Base-by-base conservation (phyloP, 2,888 invertebrate genomes). In the Chorisops tibialis region DNA sequence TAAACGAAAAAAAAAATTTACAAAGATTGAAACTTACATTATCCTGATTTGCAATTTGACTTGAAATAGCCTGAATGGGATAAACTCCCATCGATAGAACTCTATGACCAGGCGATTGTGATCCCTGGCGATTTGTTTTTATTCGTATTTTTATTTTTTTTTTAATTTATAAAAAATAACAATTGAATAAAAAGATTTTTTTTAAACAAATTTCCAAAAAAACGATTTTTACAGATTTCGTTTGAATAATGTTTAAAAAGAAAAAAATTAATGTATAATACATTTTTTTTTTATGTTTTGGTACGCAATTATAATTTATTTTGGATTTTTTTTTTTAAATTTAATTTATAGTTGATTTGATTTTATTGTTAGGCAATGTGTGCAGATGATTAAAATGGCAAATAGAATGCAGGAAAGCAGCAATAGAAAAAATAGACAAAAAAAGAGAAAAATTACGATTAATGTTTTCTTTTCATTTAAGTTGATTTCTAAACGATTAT, bases 51-150 rank as follows among this genome's bases (percentile, higher is more conserved):
- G 91, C 86, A 80, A 93, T 90, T 83, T 86, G 86, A 79, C 93
- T 93, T 82, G 88, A 87, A 82, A 93, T 83, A 81, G 87, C 87
- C 83, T 92, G 90, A 80, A 91, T 89, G 78, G 92, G 93, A 82
- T 87, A 93, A 79, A 89, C 86, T 75, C 93, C 93, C 89, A 92
- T 90, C 73, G 92, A 89, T 73, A 91, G 87, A 79, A 89, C 88
- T 79, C 93, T 88, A 80, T 91, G 91, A 82, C 91, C 92, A 79
- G 93, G 93, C 80, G 93, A 93, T 81, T 91, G 91, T 76, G 91
- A 88, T 81, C 93, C 93, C 93, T 93, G 38, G 24, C 22, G 47
- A n/a, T 30, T 59, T 54, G 47, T 50, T 49, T 45, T 45, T 45
- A 45, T 3, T n/a, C 7, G 16, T 19, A 45, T 45, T 45, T 16